Percentiles rank a stretch among this genome's conserved stretches.
These are phyloP conservation scores for Aeoliscus strigatus DNA, from an alignment of 2,797 vertebrate genomes.

Conservation along the genomic window DNA sequence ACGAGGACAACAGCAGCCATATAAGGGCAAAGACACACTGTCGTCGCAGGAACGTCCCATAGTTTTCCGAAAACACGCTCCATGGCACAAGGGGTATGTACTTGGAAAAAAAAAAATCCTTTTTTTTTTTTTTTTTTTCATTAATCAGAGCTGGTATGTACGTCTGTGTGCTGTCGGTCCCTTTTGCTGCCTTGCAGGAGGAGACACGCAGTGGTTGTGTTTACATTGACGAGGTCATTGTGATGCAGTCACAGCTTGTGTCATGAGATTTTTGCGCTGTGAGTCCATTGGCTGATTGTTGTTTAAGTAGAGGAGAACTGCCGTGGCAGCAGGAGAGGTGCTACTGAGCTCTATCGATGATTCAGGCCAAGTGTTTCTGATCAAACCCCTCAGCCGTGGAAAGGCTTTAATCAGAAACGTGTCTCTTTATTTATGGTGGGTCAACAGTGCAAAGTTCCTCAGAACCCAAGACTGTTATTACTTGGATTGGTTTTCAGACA, in stretches of 20 bases:
- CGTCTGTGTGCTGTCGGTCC: conserved; percentile 12
- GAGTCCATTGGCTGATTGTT: conserved; percentile 18
- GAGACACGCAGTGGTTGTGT: conserved; percentile 8
- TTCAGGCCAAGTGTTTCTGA: conserved; percentile 19
- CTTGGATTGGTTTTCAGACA: conserved; percentile 28
- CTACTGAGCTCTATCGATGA: conserved; percentile 27
- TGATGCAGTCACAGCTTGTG: conserved; percentile 28
- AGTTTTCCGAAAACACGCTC: conserved; percentile 16
- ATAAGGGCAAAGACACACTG: conserved; percentile 53
- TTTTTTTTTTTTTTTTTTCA: no score
- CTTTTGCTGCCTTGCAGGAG: conserved; percentile 3
- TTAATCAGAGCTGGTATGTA: conserved; percentile 3
- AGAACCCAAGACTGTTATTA: conserved; percentile 30
- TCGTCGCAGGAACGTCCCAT: conserved; percentile 31
- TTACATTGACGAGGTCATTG: conserved; percentile 34
- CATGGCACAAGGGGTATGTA: conserved; percentile 55
- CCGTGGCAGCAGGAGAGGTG: conserved; percentile 2
- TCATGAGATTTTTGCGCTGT: conserved; percentile 12
- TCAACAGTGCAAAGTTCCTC: conserved; percentile 1
- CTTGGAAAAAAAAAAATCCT: conserved; percentile 16
- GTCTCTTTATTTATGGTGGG: conserved; percentile 21
- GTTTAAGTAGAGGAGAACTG: conserved; percentile 8
- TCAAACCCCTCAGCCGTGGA: conserved; percentile 5
- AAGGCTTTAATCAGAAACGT: conserved; percentile 18
- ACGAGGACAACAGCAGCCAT: conserved; percentile 41